Base-by-base conservation (phyloP, 2,888 invertebrate genomes). In the Apotomis betuletana region DNA sequence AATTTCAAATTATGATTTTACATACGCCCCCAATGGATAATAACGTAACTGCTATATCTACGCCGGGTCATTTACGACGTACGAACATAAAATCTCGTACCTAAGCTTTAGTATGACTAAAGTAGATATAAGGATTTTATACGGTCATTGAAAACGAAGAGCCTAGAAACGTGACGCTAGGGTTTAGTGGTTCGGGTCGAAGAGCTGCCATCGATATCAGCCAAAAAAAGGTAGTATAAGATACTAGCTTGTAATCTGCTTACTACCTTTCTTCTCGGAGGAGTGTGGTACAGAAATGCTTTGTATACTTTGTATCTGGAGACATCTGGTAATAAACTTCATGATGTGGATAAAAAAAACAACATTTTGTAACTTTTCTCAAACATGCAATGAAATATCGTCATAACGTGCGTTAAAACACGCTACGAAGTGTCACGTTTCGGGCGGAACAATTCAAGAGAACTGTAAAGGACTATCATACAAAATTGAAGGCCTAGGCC, bases 1-100 rank as follows among this genome's bases (percentile, higher is more conserved):
- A 60, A 61, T 65, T 61, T 70, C 60, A 46, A 65, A 64, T 64
- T 65, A 36, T 41, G 59, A 62, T 67, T 62, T 67, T 61, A 67
- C 51, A 44, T 69, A 65, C 27, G 54, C 44, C n/a, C 27, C 54
- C 12, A 41, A 49, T 54, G 4, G n/a, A 9, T 6, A 55, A 27
- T 51, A 4, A 41, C 49, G 27, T 2, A 27, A 46, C 27, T 58
- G 36, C 55, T 55, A 55, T 55, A 38, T 46, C 69, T 62, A 68
- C 10, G 61, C 46, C 55, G 55, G 55, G 61, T 46, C 55, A 55
- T 68, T 69, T 69, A 69, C 61, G 69, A 69, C 49, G 61, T 54
- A 61, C 55, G 55, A 62, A 62, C 55, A 46, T 69, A 62, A 55
- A 69, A 62, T 57, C 61, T 57, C 54, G 55, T 62, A 69, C 55